Conservation (phyloP, 2,113 vertebrate genomes). For the Naja naja region DNA sequence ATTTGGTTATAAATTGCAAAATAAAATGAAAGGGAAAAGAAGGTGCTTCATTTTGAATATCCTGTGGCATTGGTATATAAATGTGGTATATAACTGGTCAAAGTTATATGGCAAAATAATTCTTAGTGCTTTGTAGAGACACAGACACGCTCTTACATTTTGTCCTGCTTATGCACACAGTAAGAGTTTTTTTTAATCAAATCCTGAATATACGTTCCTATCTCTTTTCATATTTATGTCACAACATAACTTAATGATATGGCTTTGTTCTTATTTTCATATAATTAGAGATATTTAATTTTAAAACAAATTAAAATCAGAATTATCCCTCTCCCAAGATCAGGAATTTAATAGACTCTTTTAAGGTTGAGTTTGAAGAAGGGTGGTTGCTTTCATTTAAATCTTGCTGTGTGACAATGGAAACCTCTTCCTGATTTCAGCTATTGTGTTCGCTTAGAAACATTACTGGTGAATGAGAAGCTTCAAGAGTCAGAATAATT, state of each 20-base stretch:
- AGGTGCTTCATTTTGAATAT: slow-evolving; percentile 43
- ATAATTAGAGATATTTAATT: background rate
- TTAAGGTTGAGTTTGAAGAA: background rate
- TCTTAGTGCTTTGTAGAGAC: background rate
- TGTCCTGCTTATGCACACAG: background rate
- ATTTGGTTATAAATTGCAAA: background rate
- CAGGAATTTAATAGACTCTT: background rate
- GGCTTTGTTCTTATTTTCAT: slow-evolving; percentile 30
- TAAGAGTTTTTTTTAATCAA: background rate
- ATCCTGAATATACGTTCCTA: background rate
- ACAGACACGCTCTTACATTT: background rate
- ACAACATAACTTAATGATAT: slow-evolving; percentile 17
- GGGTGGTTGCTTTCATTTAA: background rate
- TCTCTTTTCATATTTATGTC: slow-evolving; percentile 4
- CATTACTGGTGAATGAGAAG: background rate
- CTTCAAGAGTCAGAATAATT: background rate
- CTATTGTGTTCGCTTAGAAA: background rate
- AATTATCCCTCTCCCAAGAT: background rate
- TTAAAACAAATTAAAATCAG: slow-evolving; percentile 19
- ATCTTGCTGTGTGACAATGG: background rate
- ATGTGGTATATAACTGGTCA: background rate
- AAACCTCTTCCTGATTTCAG: background rate
- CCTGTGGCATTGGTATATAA: background rate
- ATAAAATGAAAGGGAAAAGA: slow-evolving; percentile 1
- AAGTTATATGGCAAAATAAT: slow-evolving; percentile 8